Evolutionary conservation across 2,888 invertebrate genomes (phyloP).

Genomic region (Bombylius discolor): DNA sequence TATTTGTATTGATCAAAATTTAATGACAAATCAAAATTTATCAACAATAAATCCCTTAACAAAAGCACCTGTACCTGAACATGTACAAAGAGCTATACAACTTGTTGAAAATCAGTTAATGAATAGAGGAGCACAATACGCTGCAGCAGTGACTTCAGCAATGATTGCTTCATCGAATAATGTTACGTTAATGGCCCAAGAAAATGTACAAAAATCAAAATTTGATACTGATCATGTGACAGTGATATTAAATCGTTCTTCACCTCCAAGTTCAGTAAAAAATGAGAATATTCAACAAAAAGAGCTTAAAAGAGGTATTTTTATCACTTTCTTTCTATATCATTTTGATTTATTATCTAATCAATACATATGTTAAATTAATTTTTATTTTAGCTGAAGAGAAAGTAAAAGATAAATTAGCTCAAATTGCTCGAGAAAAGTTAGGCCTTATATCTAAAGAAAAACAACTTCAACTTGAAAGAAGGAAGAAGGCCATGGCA

Average conservation of each 20-base stretch:
- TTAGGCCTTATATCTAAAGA: slow-evolving; percentile 43
- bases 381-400: slow-evolving; percentile 38
- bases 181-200: not conserved
- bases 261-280: slow-evolving; percentile 4
- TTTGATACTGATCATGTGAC: slow-evolving; percentile 18
- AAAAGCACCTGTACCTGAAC: slow-evolving; percentile 24
- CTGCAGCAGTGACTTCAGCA: slow-evolving; percentile 1
- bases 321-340: not conserved
- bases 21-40: not conserved
- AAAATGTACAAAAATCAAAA: slow-evolving; percentile 9
- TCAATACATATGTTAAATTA: not conserved
- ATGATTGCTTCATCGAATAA: not conserved
- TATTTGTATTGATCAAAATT: not conserved
- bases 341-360: not conserved
- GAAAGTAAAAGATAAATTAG: slow-evolving; percentile 45
- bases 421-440: slow-evolving; percentile 44
- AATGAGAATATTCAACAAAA: slow-evolving; percentile 2
- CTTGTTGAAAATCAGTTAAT: slow-evolving; percentile 31
- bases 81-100: slow-evolving; percentile 32
- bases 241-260: slow-evolving; percentile 10
- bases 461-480: slow-evolving; percentile 51
- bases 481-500: slow-evolving; percentile 69
- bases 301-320: slow-evolving; percentile 5
- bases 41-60: not conserved
- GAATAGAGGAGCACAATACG: slow-evolving; percentile 25